phyloP scores from a whole-genome alignment of 2,113 vertebrate genomes.

The Procapra przewalskii region DNA sequence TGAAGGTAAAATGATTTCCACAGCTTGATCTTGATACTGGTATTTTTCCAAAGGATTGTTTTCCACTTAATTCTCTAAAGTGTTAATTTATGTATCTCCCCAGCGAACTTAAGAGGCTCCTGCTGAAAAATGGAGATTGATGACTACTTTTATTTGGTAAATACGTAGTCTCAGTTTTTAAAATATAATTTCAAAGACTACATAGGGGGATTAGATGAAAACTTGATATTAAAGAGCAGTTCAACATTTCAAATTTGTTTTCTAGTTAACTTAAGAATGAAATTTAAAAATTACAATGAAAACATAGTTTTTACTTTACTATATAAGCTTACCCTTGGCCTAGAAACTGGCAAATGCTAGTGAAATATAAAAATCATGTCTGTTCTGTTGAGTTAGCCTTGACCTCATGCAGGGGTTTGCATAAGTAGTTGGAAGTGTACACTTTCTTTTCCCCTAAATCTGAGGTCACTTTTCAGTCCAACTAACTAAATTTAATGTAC shows the following conservation, averaged over 20 bases:
- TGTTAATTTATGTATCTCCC: background rate
- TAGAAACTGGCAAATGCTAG: background rate
- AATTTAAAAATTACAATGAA: background rate
- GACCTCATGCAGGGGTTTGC: background rate
- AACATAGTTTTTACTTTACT: conserved; percentile 13
- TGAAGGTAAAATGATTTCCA: conserved; percentile 30
- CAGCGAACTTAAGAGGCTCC: background rate
- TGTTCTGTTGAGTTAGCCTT: conserved; percentile 1
- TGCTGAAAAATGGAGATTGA: background rate
- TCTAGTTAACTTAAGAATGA: background rate
- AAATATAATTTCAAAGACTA: conserved; percentile 8
- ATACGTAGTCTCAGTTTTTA: background rate
- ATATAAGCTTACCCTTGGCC: background rate
- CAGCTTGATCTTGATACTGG: background rate
- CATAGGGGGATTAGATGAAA: background rate
- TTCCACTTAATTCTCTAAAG: background rate
- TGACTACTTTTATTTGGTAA: background rate
- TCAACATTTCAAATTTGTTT: background rate
- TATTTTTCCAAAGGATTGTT: background rate
- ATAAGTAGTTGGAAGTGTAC: conserved; percentile 20
- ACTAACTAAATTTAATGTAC: conserved; percentile 55
- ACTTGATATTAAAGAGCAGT: background rate
- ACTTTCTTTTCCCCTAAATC: conserved; percentile 27
- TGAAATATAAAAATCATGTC: conserved; percentile 35
- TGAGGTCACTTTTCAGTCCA: conserved; percentile 67